Conservation (phyloP, 2,888 invertebrate genomes). For the Chrysomela aeneicollis region DNA sequence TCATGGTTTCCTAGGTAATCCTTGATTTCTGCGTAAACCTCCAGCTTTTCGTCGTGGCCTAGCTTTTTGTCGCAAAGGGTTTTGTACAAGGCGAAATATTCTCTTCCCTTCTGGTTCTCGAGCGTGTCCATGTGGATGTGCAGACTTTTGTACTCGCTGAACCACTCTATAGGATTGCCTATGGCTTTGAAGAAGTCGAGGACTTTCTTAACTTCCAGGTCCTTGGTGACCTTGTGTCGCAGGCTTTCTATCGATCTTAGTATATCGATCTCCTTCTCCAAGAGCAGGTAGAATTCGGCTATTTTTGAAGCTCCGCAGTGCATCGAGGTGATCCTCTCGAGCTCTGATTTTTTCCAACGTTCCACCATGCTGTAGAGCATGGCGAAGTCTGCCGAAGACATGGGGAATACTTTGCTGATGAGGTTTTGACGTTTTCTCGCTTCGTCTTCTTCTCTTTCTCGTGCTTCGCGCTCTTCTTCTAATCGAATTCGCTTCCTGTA, state of each 20-base stretch:
- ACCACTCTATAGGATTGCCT: constrained; percentile 67
- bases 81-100: constrained; percentile 76
- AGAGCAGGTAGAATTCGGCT: constrained; percentile 73
- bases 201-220: constrained; percentile 68
- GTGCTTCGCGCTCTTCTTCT: constrained; percentile 64
- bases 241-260: constrained; percentile 75
- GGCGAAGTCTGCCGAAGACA: constrained; percentile 76
- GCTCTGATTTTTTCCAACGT: constrained; percentile 72
- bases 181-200: constrained; percentile 72
- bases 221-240: constrained; percentile 68
- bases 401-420: constrained; percentile 74
- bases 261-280: constrained; percentile 78
- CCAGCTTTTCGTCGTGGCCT: constrained; percentile 70
- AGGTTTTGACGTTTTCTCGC: constrained; percentile 67
- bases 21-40: constrained; percentile 73
- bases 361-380: constrained; percentile 76
- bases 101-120: constrained; percentile 80
- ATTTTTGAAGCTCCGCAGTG: constrained; percentile 75
- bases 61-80: constrained; percentile 69
- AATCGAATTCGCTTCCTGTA: constrained; percentile 64
- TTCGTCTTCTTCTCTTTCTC: constrained; percentile 62
- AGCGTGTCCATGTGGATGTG: constrained; percentile 82
- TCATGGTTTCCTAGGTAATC: constrained; percentile 70
- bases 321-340: constrained; percentile 68
- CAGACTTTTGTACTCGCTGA: constrained; percentile 64